phyloP scores from a whole-genome alignment of 2,888 invertebrate genomes.

The Polia nebulosa region DNA sequence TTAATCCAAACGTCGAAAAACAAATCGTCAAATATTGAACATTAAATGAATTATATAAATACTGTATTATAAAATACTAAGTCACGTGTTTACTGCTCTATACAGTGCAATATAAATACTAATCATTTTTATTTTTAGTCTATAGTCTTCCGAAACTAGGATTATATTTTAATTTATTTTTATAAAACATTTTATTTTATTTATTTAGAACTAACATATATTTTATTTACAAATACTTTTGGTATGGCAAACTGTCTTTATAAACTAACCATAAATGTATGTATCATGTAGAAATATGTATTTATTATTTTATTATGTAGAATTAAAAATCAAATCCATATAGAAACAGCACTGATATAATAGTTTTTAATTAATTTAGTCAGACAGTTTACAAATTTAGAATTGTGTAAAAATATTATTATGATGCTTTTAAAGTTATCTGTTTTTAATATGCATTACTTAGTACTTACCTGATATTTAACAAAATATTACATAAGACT shows the following conservation, averaged over 20 bases:
- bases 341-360: slow-evolving; percentile 48
- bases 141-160: slow-evolving; percentile 42
- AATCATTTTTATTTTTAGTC: not conserved
- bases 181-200: slow-evolving; percentile 17
- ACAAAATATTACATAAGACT: not conserved
- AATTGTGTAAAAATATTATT: slow-evolving; percentile 1
- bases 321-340: slow-evolving; percentile 60
- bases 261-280: not conserved
- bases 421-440: slow-evolving; percentile 20
- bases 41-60: not conserved
- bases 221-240: not conserved
- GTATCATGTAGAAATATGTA: slow-evolving; percentile 16
- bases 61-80: not conserved
- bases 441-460: not conserved
- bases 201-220: slow-evolving; percentile 10
- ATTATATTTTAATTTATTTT: slow-evolving; percentile 22
- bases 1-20: not conserved
- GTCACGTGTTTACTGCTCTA: not conserved
- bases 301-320: slow-evolving; percentile 31
- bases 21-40: too few relatives aligned
- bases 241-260: not conserved
- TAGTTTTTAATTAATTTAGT: slow-evolving; percentile 26
- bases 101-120: slow-evolving; percentile 26
- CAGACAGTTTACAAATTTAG: slow-evolving; percentile 21
- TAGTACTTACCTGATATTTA: slow-evolving; percentile 8